Base-by-base conservation (phyloP, 2,888 invertebrate genomes). In the Conus canariensis region DNA sequence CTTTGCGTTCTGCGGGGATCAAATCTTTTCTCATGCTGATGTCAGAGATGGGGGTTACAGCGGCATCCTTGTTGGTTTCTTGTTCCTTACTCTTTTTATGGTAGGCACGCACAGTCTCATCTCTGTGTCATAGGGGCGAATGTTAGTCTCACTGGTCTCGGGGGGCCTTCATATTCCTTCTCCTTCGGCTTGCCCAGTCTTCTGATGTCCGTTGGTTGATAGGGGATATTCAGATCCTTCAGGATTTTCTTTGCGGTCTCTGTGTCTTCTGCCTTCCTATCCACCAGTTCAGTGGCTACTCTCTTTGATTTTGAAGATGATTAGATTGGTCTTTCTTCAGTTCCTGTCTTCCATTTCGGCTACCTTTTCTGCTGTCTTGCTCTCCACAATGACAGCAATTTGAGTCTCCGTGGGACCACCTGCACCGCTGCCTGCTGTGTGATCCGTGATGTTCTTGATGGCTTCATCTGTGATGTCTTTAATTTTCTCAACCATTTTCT, bases 241-340 rank as follows among this genome's bases (percentile, higher is more conserved):
- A 90, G 25, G 60, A 90, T 88, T 74, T 88, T 90, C 58, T 85
- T 85, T 58, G 90, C 88, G 74, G 77, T 88, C 14, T 88, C 90
- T 30, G 70, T 60, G 19, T 85, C 87, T 83, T 88, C 88, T 19
- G 85, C 67, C 88, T 88, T 77, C 90, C 88, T 56, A 45, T n/a
- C 45, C 70, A 16, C 70, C 12, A 4, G 12, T 74, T 74, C 70
- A 74, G 70, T 74, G 70, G 70, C 70, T 74, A 22, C 70, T 74
- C 70, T 74, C 70, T 19, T 74, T 74, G 70, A 74, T 74, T 74
- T 74, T 74, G 70, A 74, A 74, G 10, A 74, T 74, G 22, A 74
- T 74, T 2, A 74, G 70, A 74, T 74, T 22, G 70, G 70, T 74
- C n/a, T 74, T 74, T 74, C 70, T 74, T 74, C 70, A n/a, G 70